Evolutionary conservation across 2,797 vertebrate genomes (phyloP).

Genomic region (Gambelia wislizenii): DNA sequence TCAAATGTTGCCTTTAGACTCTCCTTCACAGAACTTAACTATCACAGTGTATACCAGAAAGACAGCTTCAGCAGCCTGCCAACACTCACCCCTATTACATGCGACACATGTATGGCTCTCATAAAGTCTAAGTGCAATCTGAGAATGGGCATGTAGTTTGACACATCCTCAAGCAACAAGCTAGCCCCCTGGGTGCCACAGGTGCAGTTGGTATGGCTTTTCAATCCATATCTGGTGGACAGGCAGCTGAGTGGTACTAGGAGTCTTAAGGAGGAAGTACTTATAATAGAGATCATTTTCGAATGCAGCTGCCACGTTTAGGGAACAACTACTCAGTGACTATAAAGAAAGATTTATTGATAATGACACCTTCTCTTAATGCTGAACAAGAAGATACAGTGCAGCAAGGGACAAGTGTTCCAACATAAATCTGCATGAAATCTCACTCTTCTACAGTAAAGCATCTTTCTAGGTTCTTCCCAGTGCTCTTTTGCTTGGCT

Average conservation of each 20-base stretch:
- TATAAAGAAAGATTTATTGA: neutral
- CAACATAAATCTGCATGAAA: slow-evolving; percentile 5
- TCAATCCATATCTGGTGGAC: slow-evolving; percentile 33
- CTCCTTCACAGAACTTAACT: neutral
- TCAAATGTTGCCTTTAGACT: neutral
- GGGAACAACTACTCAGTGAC: slow-evolving; percentile 7
- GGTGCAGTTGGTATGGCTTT: slow-evolving; percentile 13
- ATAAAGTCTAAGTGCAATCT: neutral
- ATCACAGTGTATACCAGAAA: neutral
- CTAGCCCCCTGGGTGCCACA: slow-evolving; percentile 52
- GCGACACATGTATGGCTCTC: neutral
- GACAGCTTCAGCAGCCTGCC: neutral
- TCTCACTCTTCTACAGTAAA: neutral
- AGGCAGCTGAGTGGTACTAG: slow-evolving; percentile 57
- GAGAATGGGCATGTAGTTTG: slow-evolving; percentile 51
- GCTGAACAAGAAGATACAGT: slow-evolving; percentile 5
- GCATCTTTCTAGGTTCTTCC: neutral
- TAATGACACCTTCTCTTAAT: neutral
- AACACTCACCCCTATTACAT: neutral
- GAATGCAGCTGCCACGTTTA: slow-evolving; percentile 9
- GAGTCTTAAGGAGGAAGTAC: slow-evolving; percentile 47
- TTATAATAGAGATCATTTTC: neutral
- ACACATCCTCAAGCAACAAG: slow-evolving; percentile 48
- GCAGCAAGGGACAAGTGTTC: slow-evolving; percentile 7
- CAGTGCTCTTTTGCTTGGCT: neutral